These are phyloP conservation scores for Sabatieria punctata DNA, from an alignment of 2,888 invertebrate genomes.

Conservation along the genomic window DNA sequence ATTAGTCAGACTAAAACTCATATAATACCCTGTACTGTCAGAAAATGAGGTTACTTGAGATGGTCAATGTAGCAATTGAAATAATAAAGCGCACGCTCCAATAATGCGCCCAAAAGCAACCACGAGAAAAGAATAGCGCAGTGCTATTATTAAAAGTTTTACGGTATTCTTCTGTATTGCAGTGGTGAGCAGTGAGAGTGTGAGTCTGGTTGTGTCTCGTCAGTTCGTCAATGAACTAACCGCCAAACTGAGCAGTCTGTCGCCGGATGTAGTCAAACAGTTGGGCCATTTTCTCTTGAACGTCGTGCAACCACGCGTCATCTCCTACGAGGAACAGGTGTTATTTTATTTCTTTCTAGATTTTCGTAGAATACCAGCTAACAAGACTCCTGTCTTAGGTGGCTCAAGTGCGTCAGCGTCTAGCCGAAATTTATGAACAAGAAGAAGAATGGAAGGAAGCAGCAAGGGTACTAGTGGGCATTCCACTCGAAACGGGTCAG, in stretches of 20 bases:
- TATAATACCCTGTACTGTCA: too few species aligned
- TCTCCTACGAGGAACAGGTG: constrained; percentile 81
- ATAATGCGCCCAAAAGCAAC: too few species aligned
- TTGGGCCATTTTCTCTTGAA: constrained; percentile 83
- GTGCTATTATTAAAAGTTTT: too few species aligned
- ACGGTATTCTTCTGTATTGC: too few species aligned
- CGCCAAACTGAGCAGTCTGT: constrained; percentile 53
- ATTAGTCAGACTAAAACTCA: too few species aligned
- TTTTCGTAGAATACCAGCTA: too few species aligned
- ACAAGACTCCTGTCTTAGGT: too few species aligned
- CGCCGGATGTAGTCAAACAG: constrained; percentile 66
- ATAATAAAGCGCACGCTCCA: too few species aligned
- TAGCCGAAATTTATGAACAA: constrained; percentile 84
- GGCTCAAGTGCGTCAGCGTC: constrained; percentile 79
- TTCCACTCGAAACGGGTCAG: constrained; percentile 91
- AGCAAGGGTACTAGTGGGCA: constrained; percentile 80
- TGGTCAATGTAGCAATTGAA: too few species aligned
- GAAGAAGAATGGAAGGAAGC: constrained; percentile 88
- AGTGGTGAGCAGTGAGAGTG: constrained; percentile 90
- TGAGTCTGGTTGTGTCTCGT: constrained; percentile 87
- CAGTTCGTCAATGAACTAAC: constrained; percentile 86
- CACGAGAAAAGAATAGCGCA: too few species aligned
- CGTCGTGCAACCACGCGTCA: constrained; percentile 83
- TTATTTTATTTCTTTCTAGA: background rate
- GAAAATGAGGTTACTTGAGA: too few species aligned